A percentile compares a stretch with the other conserved stretches of the same genome.
Evolutionary conservation across 1,140 invertebrate species (phyloP).

Genomic region (Drosophila novamexicana): DNA sequence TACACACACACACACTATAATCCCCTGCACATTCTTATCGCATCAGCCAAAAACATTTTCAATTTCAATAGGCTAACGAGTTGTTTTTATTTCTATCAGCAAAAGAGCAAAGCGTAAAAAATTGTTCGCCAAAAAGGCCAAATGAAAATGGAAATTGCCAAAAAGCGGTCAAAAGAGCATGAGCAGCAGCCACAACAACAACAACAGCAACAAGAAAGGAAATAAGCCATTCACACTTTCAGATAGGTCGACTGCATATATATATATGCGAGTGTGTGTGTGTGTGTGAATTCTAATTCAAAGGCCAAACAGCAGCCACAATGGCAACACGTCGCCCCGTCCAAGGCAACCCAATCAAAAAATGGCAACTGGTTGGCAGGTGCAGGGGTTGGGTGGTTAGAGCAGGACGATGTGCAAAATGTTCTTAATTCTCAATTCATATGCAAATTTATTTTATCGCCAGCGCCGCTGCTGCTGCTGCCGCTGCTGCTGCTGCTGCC

Average conservation of each 20-base stretch:
- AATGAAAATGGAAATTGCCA: conserved; percentile 74
- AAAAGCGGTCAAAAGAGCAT: conserved; percentile 63
- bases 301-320: conserved; percentile 79
- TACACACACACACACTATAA: conserved; percentile 18
- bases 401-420: conserved; percentile 75
- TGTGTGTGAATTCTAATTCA: conserved; percentile 70
- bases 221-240: conserved; percentile 77
- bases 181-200: conserved; percentile 35
- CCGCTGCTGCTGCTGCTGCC: conserved; percentile 48
- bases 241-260: conserved; percentile 31
- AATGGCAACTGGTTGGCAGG: conserved; percentile 49
- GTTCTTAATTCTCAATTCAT: conserved; percentile 83
- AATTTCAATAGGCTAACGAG: conserved; percentile 76
- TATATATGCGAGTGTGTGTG: conserved; percentile 12
- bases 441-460: conserved; percentile 84
- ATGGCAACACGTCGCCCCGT: conserved; percentile 60
- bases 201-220: conserved; percentile 56
- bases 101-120: conserved; percentile 53
- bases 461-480: conserved; percentile 40
- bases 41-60: conserved; percentile 68
- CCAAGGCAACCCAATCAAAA: conserved; percentile 55
- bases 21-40: conserved; percentile 63
- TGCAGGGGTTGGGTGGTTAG: conserved; percentile 19
- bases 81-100: conserved; percentile 56
- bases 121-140: conserved; percentile 65